Evolutionary conservation across 2,888 invertebrate genomes (phyloP).

Genomic region (Amphiduros pacificus): DNA sequence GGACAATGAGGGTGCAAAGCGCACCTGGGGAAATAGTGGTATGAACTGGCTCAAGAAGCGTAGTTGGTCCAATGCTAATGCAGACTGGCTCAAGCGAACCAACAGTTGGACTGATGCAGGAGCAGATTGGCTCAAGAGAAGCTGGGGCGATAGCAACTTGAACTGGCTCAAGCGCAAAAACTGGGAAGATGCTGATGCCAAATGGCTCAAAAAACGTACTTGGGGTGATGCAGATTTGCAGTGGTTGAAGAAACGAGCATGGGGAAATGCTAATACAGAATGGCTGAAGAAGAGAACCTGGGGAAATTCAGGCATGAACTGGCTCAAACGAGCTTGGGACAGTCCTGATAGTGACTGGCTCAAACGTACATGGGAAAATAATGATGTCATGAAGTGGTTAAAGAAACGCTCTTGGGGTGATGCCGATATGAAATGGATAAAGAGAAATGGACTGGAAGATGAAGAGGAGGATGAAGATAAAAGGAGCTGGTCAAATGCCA

Average conservation of each 20-base stretch:
- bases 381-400: constrained; percentile 15
- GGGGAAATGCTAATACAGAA: constrained; percentile 23
- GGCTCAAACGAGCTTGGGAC: constrained; percentile 16
- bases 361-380: constrained; percentile 12
- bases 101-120: neutral
- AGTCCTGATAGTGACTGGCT: constrained; percentile 13
- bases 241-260: constrained; percentile 22
- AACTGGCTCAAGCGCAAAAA: constrained; percentile 9
- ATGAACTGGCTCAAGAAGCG: constrained; percentile 23
- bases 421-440: constrained; percentile 25
- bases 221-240: constrained; percentile 16
- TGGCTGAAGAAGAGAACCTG: constrained; percentile 21
- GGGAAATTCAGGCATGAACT: constrained; percentile 4
- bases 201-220: constrained; percentile 20
- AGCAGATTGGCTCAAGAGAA: constrained; percentile 4
- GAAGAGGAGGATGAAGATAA: constrained; percentile 15
- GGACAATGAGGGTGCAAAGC: neutral
- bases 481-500: constrained; percentile 14
- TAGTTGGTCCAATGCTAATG: constrained; percentile 14
- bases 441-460: constrained; percentile 9
- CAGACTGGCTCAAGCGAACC: constrained; percentile 19
- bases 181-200: constrained; percentile 13
- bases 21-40: constrained; percentile 18
- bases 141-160: neutral
- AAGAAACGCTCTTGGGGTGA: constrained; percentile 23